Percentiles rank a stretch among this genome's conserved stretches.
These are phyloP conservation scores for Sarcophaga carnaria DNA, from an alignment of 2,888 invertebrate genomes.

Conservation along the genomic window DNA sequence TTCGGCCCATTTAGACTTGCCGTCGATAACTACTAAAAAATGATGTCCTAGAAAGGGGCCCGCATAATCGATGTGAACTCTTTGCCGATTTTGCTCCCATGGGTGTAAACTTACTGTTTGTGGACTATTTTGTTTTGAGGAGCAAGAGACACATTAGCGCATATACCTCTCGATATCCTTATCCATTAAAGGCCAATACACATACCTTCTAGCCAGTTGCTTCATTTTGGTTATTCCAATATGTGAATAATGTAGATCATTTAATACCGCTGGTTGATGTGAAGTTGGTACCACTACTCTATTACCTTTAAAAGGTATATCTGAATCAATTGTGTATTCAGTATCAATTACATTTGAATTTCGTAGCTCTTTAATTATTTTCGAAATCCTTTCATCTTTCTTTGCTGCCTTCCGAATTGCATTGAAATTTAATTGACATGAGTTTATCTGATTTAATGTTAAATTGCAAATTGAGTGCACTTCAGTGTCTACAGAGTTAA, in stretches of 20 bases:
- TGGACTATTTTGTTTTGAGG: no score
- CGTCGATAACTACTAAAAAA: conserved; percentile 46
- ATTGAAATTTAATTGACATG: conserved; percentile 46
- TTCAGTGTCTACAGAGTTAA: conserved; percentile 40
- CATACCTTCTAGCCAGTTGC: conserved; percentile 70
- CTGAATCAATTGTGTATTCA: neutral
- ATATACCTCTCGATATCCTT: no score
- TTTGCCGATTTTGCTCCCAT: conserved; percentile 59
- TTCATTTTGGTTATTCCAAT: conserved; percentile 71
- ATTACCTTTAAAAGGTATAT: no score
- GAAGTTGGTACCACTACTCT: no score
- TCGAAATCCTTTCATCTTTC: conserved; percentile 48
- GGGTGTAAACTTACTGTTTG: conserved; percentile 41
- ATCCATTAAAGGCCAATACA: conserved; percentile 72
- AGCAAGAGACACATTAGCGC: no score
- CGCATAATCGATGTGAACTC: conserved; percentile 60
- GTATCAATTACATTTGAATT: no score
- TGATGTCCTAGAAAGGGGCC: conserved; percentile 44
- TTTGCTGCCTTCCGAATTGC: conserved; percentile 47
- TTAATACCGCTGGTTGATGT: conserved; percentile 57
- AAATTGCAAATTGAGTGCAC: conserved; percentile 29
- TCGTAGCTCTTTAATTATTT: conserved; percentile 34
- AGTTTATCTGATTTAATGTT: conserved; percentile 8
- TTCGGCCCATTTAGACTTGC: conserved; percentile 59
- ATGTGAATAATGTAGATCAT: conserved; percentile 71